Percentiles rank a stretch among this genome's conserved stretches.
Conservation (phyloP, 2,113 vertebrate species). For the Stegastes partitus region DNA sequence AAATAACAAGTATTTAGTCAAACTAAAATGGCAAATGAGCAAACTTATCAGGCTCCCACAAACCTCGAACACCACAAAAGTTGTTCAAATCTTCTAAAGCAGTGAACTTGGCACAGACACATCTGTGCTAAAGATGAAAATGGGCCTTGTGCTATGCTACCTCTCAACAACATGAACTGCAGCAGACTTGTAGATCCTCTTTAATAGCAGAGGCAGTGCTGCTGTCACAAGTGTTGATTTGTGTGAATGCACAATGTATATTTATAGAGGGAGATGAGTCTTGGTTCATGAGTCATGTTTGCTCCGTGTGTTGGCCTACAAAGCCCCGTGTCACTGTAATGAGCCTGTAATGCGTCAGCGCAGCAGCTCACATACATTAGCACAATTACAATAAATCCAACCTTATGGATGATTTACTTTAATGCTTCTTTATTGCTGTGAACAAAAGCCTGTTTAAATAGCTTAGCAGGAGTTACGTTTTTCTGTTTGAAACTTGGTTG, state of each 20-base stretch:
- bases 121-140: not conserved
- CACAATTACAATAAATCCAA: not conserved
- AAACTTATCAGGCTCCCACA: not conserved
- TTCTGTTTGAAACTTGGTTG: no score
- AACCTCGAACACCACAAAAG: not conserved
- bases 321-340: not conserved
- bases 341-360: not conserved
- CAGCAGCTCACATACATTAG: not conserved
- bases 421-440: not conserved
- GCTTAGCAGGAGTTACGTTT: no score
- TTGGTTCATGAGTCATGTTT: not conserved
- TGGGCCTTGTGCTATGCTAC: not conserved
- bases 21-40: not conserved
- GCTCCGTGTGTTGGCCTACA: not conserved
- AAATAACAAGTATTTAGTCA: not conserved
- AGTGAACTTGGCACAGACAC: not conserved
- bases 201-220: constrained; percentile 2
- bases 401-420: not conserved
- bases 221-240: not conserved
- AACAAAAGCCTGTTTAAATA: no score
- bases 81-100: not conserved
- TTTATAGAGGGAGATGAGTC: constrained; percentile 3
- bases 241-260: constrained; percentile 15
- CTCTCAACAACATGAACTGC: not conserved
- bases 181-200: not conserved